Conservation (phyloP, 2,113 vertebrate genomes). For the Sus scrofa region DNA sequence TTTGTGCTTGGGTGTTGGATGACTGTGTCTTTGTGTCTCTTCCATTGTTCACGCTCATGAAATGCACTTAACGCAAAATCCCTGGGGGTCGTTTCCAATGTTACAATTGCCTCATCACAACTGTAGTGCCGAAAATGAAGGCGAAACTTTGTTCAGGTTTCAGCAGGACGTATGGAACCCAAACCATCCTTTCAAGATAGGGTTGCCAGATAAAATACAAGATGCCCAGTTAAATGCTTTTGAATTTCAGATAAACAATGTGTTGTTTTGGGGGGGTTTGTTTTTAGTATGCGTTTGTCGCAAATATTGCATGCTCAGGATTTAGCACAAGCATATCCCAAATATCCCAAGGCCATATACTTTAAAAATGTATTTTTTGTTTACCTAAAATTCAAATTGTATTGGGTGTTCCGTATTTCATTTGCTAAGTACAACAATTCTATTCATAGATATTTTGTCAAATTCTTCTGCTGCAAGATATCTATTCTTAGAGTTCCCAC, state of each 20-base stretch:
- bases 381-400: conserved; percentile 26
- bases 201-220: not conserved
- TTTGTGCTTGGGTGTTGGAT: not conserved
- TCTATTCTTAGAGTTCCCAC: conserved; percentile 4
- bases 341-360: not conserved
- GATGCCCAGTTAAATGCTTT: not conserved
- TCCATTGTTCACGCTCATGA: not conserved
- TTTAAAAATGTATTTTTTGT: not conserved
- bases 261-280: not conserved
- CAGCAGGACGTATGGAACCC: not conserved
- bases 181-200: not conserved
- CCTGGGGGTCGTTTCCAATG: not conserved
- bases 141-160: conserved; percentile 1
- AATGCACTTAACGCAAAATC: conserved; percentile 1
- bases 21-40: not conserved
- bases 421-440: not conserved
- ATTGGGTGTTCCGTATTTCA: not conserved
- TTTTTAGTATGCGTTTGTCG: not conserved
- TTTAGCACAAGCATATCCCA: conserved; percentile 8
- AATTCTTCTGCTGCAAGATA: not conserved
- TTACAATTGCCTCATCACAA: not conserved
- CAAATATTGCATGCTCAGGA: not conserved
- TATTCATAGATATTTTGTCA: not conserved
- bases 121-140: not conserved
- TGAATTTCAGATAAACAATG: conserved; percentile 38